Percentiles rank a stretch among this genome's conserved stretches.
Evolutionary conservation across 2,888 invertebrate genomes (phyloP).

Genomic region (Endotricha flammealis): DNA sequence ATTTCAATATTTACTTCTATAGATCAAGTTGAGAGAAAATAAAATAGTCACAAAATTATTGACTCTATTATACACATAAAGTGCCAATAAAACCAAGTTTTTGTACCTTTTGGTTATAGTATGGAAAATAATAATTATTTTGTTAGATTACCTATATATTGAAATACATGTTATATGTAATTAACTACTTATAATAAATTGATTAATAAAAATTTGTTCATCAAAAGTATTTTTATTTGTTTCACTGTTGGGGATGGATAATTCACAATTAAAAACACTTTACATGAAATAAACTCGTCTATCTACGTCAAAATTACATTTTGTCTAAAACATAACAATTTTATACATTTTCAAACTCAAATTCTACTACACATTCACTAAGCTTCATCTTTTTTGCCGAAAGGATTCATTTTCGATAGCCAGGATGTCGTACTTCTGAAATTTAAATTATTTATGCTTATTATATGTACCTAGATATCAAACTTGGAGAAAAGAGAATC

Average conservation of each 20-base stretch:
- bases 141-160: too few relatives aligned
- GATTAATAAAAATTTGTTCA: too few relatives aligned
- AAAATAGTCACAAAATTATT: too few relatives aligned
- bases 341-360: conserved; percentile 25
- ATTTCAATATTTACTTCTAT: too few relatives aligned
- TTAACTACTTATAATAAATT: too few relatives aligned
- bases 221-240: too few relatives aligned
- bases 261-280: conserved; percentile 20
- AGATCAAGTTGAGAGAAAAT: too few relatives aligned
- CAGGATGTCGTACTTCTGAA: conserved; percentile 76
- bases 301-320: conserved; percentile 56
- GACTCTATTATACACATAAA: too few relatives aligned
- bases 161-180: too few relatives aligned
- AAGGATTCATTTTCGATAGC: conserved; percentile 88
- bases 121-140: too few relatives aligned
- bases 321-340: conserved; percentile 55
- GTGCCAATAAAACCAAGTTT: too few relatives aligned
- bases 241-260: neutral
- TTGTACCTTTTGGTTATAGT: too few relatives aligned
- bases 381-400: conserved; percentile 83
- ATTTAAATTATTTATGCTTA: conserved; percentile 18
- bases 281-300: conserved; percentile 31
- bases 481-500: neutral
- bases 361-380: conserved; percentile 38
- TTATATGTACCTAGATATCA: neutral